Base-by-base conservation (phyloP, 2,888 invertebrate species). In the Branchellion lobata region DNA sequence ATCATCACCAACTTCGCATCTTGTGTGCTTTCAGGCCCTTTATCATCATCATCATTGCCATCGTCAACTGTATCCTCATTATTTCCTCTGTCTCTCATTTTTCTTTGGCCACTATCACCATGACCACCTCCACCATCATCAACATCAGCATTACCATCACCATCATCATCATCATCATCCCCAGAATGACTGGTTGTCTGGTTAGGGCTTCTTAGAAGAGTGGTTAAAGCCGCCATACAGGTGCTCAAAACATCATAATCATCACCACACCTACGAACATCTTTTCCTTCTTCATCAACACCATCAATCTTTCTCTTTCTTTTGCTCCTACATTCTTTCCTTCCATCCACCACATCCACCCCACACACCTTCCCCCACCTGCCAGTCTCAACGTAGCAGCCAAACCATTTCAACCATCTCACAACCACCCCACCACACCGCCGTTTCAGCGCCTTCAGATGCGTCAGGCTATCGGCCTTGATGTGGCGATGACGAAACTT, bases 1-100 rank as follows among this genome's bases (percentile, higher is more conserved):
- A 65, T 65, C 65, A 65, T 65, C 65, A 65, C 29, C 65, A 21
- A 3, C 65, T 27, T 65, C 21, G 29, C 65, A 65, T 65, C 65
- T 8, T 3, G 8, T 34, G 3, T n/a, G 18, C 31, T 40, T 34
- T 51, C 51, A 51, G 11, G 36, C 29, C 11, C 75, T n/a, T 75
- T 40, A 75, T 68, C 53, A 51, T 51, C 75, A 3, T 75, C 51
- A 5, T 75, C 75, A 8, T 75, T 18, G 8, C 18, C 40, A 14
- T 36, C 24, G 5, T 27, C 36, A 34, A 8, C 75, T 11, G 8
- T 51, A 51, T 51, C 33, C 21, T 51, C 75, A 51, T 51, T 51
- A 36, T 75, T 51, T 8, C 53, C 75, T 27, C 27, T 21, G 5
- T 40, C 21, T 21, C 24, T 40, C 21, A n/a, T 40, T 5, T 75